These are phyloP conservation scores for Chrysaora quinquecirrha DNA, from an alignment of 30 jellyfish, hydroid and myxozoan genomes.

Conservation along the genomic window DNA sequence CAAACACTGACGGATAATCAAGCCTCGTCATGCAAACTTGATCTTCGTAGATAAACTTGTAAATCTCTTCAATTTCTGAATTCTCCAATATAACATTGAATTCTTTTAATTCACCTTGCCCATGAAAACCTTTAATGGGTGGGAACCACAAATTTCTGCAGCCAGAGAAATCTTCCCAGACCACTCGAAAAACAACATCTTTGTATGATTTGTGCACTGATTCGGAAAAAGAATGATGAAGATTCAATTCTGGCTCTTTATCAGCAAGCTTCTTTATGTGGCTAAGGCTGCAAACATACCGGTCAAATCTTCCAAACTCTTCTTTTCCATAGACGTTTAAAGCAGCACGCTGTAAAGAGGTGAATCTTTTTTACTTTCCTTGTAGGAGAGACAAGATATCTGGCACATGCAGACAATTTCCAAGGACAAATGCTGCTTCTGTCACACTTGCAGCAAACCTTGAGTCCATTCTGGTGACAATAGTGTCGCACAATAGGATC, in stretches of 20 bases:
- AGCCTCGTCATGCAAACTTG: slow-evolving; percentile 33
- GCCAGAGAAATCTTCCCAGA: slow-evolving; percentile 20
- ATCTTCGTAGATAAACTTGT: slow-evolving; percentile 16
- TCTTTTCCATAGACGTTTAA: slow-evolving; percentile 22
- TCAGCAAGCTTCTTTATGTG: slow-evolving; percentile 40
- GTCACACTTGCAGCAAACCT: slow-evolving; percentile 28
- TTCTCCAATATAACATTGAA: neutral
- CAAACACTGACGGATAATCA: slow-evolving; percentile 26
- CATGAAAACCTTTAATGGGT: slow-evolving; percentile 14
- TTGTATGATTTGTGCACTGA: slow-evolving; percentile 17
- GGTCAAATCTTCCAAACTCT: slow-evolving; percentile 13
- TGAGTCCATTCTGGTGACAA: slow-evolving; percentile 26
- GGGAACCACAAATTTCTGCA: slow-evolving; percentile 17
- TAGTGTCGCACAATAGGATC: slow-evolving; percentile 30
- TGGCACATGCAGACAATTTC: slow-evolving; percentile 31
- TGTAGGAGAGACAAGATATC: slow-evolving; percentile 34
- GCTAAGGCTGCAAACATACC: slow-evolving; percentile 32
- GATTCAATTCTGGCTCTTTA: slow-evolving; percentile 16
- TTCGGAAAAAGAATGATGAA: slow-evolving; percentile 4
- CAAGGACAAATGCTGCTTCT: slow-evolving; percentile 40
- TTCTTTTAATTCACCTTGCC: slow-evolving; percentile 12
- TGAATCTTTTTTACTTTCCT: slow-evolving; percentile 23
- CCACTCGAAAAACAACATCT: slow-evolving; percentile 18
- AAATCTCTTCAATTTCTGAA: slow-evolving; percentile 27
- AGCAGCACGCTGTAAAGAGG: slow-evolving; percentile 35